These are phyloP conservation scores for Sylvia borin DNA, from an alignment of 2,797 vertebrate species.

Conservation along the genomic window DNA sequence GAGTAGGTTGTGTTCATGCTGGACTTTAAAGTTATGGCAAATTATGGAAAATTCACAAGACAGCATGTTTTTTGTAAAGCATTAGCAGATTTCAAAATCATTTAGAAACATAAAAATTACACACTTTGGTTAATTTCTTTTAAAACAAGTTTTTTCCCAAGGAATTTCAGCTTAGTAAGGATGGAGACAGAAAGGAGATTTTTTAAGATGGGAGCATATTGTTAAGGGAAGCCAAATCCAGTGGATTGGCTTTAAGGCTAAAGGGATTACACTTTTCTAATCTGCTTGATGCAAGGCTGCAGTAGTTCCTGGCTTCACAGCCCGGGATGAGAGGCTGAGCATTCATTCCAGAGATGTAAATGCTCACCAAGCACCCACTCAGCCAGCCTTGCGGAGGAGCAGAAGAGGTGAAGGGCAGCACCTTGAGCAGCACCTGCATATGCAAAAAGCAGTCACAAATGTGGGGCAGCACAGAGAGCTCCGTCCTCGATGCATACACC, in stretches of 20 bases:
- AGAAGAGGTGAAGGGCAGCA: not conserved
- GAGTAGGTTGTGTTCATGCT: accelerated
- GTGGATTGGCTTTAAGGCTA: not conserved
- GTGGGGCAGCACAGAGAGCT: not conserved
- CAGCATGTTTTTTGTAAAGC: not conserved
- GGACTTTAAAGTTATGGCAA: not conserved
- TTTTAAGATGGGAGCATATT: not conserved
- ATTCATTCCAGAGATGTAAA: not conserved
- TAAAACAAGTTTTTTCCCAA: not conserved
- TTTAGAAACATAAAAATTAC: not conserved
- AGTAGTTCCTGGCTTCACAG: not conserved
- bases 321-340: not conserved
- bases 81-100: not conserved
- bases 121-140: not conserved
- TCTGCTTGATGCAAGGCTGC: not conserved
- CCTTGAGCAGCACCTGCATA: not conserved
- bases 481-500: accelerated
- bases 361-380: not conserved
- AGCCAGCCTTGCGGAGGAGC: not conserved
- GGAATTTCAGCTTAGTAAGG: not conserved
- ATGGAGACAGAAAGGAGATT: not conserved
- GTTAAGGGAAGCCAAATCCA: not conserved
- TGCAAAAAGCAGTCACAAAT: not conserved
- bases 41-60: not conserved
- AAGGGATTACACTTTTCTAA: constrained; percentile 1